Evolutionary conservation across 1,140 invertebrate genomes (phyloP).

Genomic region (Acromyrmex echinatior): DNA sequence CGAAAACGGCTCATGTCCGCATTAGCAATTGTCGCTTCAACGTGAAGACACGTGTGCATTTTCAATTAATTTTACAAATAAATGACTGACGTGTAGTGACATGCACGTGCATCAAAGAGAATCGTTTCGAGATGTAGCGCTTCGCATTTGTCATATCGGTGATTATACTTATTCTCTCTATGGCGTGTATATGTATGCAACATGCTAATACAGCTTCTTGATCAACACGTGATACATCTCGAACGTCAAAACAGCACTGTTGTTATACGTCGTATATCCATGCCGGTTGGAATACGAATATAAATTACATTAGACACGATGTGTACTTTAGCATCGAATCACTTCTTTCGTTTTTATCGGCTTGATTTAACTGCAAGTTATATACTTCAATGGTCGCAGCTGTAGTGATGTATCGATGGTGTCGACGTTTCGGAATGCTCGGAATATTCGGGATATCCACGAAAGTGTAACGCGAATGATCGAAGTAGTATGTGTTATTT

Average conservation of each 20-base stretch:
- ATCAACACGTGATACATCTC: slow-evolving; percentile 8
- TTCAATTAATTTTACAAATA: neutral
- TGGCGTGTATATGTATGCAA: neutral
- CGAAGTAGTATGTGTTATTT: neutral
- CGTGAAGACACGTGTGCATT: neutral
- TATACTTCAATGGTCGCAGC: neutral
- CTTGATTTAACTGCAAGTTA: neutral
- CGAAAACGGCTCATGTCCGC: neutral
- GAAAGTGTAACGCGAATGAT: neutral
- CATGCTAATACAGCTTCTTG: neutral
- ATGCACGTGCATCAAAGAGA: slow-evolving; percentile 20
- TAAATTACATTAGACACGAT: slow-evolving; percentile 14
- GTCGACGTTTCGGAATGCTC: neutral
- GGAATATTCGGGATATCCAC: neutral
- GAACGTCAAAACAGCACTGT: neutral
- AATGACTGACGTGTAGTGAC: neutral
- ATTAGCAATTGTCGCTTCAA: neutral
- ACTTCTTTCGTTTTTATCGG: slow-evolving; percentile 2
- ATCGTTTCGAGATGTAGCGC: neutral
- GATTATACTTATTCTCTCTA: slow-evolving; percentile 1
- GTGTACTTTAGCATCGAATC: slow-evolving; percentile 20
- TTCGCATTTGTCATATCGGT: neutral
- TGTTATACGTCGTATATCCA: neutral
- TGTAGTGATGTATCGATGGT: neutral
- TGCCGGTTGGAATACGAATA: neutral